Percentiles rank a stretch among this genome's conserved stretches.
Conservation (phyloP, 2,113 vertebrate species). For the Deroptyus accipitrinus region DNA sequence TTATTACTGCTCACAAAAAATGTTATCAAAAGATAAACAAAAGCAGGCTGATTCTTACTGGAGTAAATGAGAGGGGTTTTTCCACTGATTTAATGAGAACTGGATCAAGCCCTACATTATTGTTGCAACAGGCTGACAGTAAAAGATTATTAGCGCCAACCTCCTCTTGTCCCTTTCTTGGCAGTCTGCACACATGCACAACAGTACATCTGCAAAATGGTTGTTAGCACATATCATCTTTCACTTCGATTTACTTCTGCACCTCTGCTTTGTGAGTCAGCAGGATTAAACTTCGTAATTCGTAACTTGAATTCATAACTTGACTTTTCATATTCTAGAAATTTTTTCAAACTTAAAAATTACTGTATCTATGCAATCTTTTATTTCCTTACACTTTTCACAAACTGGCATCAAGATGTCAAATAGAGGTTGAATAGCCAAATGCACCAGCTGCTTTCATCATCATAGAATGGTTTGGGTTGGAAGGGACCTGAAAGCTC, state of each 20-base stretch:
- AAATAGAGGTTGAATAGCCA: neutral
- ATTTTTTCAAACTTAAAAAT: neutral
- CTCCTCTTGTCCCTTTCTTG: neutral
- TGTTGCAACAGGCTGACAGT: neutral
- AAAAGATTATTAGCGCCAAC: neutral
- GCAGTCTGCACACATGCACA: neutral
- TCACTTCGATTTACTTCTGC: constrained; percentile 22
- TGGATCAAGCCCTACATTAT: neutral
- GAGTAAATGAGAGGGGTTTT: neutral
- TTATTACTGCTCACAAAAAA: neutral
- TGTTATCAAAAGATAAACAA: neutral
- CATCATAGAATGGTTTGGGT: neutral
- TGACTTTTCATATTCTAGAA: neutral
- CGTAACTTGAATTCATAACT: neutral
- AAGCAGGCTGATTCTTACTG: neutral
- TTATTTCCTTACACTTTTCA: neutral
- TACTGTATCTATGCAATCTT: neutral
- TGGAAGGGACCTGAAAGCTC: neutral
- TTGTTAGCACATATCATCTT: neutral
- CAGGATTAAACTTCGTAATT: neutral
- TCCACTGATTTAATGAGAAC: neutral
- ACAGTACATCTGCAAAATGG: neutral
- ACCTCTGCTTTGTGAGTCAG: neutral
- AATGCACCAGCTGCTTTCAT: neutral
- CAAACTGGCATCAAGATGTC: neutral